Base-by-base conservation (phyloP, 2,888 invertebrate species). In the Plagodis pulveraria region DNA sequence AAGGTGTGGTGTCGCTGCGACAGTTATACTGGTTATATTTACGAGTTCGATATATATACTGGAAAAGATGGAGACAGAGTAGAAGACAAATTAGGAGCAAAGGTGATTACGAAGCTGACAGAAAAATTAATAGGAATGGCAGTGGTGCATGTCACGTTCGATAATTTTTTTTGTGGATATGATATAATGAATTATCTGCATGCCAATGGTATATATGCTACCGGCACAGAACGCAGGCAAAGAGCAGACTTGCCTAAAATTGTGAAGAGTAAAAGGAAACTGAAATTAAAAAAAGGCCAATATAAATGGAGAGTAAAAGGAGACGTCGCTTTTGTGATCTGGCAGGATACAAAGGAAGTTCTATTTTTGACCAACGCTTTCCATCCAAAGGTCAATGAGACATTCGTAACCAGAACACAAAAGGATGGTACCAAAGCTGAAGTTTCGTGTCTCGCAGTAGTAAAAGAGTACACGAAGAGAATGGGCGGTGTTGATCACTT, bases 391-490 rank as follows among this genome's bases (percentile, higher is more conserved):
- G 41, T 10, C 7, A 9, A 9, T 8, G 10, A n/a, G n/a, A 41
- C 10, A n/a, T n/a, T n/a, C 6, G 8, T 8, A 8, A 9, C 5
- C 10, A 41, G 41, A 41, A 41, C 41, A 10, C 41, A 41, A 41
- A 41, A 41, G 10, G n/a, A 41, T n/a, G 41, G 41, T 5, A 10
- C 41, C 8, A 41, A n/a, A 10, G n/a, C 7, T 47, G 49, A 45
- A 40, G 34, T 66, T 32, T 22, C 48, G 32, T 69, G 67, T 40
- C 69, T 65, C 36, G 6, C 8, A 46, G 65, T 50, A 42, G 51
- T 74, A 10, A 63, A 69, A 58, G 62, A 71, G 53, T 76, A 74
- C 42, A 72, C 71, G 5, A 72, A 74, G 50, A 63, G 72, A 56
- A 74, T 73, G 73, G 73, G 71, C 6, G 70, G 72, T 7, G 52